Conservation (phyloP, 2,797 vertebrate species). For the Acomys russatus region DNA sequence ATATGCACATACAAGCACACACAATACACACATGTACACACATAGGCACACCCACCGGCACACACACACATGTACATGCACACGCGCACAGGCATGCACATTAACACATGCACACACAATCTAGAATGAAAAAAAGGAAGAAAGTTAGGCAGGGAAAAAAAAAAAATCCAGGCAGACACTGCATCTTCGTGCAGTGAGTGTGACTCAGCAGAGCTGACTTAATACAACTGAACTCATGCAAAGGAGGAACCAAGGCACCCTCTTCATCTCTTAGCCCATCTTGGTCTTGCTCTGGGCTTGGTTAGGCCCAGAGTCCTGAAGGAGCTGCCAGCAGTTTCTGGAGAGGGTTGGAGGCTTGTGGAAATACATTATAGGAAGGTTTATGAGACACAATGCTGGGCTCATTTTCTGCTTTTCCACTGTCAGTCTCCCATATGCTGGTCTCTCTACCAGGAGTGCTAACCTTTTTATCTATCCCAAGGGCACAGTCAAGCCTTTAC, state of each 20-base stretch:
- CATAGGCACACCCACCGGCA: too few species aligned
- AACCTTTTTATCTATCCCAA: not conserved
- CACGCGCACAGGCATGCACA: not conserved
- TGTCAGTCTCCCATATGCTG: not conserved
- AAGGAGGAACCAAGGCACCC: not conserved
- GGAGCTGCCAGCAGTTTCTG: constrained; percentile 24
- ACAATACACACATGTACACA: too few species aligned
- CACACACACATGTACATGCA: not conserved
- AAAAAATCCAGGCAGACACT: constrained; percentile 11
- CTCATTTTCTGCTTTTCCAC: not conserved
- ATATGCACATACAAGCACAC: not conserved
- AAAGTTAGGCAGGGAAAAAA: constrained; percentile 32
- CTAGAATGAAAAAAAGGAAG: not conserved
- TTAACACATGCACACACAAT: not conserved
- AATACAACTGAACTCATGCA: not conserved
- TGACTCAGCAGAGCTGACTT: not conserved
- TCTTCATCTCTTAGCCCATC: constrained; percentile 41
- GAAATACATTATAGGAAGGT: not conserved
- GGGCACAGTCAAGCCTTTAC: not conserved
- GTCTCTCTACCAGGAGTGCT: not conserved
- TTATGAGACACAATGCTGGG: not conserved
- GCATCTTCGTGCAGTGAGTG: not conserved
- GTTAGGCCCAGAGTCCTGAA: not conserved
- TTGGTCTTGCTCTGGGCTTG: constrained; percentile 62
- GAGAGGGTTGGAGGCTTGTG: not conserved